Percentiles rank a stretch among this genome's conserved stretches.
These are phyloP conservation scores for Chouioia cunea DNA, from an alignment of 2,888 invertebrate species.

Conservation along the genomic window DNA sequence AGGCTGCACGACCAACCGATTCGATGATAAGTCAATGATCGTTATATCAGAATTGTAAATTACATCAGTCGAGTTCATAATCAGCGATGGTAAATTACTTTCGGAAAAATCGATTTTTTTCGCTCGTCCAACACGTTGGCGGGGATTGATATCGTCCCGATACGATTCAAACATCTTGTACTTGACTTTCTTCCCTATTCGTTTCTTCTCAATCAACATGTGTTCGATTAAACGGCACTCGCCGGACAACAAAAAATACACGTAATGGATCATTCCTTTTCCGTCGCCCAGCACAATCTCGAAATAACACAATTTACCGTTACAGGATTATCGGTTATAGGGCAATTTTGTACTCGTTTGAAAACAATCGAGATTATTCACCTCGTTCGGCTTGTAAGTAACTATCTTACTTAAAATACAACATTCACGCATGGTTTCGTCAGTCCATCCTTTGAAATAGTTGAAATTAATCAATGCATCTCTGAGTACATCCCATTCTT, in stretches of 20 bases:
- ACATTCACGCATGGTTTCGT: slow-evolving; percentile 74
- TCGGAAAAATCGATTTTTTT: slow-evolving; percentile 8
- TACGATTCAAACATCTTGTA: slow-evolving; percentile 69
- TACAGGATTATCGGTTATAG: neutral
- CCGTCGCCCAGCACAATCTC: slow-evolving; percentile 64
- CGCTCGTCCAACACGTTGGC: slow-evolving; percentile 7
- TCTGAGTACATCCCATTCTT: slow-evolving; percentile 75
- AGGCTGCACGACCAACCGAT: too few species aligned
- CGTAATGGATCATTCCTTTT: slow-evolving; percentile 64
- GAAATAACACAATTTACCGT: slow-evolving; percentile 1
- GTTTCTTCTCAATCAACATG: slow-evolving; percentile 68
- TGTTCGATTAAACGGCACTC: slow-evolving; percentile 75
- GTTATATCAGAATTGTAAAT: neutral
- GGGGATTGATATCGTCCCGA: slow-evolving; percentile 10
- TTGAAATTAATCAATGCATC: slow-evolving; percentile 74
- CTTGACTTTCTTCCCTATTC: slow-evolving; percentile 64
- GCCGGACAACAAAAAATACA: slow-evolving; percentile 74
- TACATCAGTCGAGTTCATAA: slow-evolving; percentile 6
- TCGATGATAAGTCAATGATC: neutral
- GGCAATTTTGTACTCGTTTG: neutral
- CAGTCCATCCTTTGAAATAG: slow-evolving; percentile 76
- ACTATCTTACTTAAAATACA: slow-evolving; percentile 77
- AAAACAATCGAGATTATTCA: slow-evolving; percentile 56
- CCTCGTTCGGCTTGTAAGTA: slow-evolving; percentile 72
- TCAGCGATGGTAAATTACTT: neutral